Evolutionary conservation across 2,888 invertebrate species (phyloP).

Genomic region (Apotomis betuletana): DNA sequence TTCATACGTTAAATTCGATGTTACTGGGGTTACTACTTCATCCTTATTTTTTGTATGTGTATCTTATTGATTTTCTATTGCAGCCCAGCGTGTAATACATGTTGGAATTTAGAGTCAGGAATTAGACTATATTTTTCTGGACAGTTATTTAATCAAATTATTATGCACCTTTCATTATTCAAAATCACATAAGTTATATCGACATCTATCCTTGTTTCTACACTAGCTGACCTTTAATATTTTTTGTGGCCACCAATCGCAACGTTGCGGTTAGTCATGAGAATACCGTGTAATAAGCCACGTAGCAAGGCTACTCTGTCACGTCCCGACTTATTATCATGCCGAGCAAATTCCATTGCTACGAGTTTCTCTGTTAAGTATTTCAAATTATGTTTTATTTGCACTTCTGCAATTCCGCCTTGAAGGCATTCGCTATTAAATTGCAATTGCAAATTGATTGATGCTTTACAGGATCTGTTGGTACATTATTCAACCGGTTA

Average conservation of each 20-base stretch:
- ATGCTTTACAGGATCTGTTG: neutral
- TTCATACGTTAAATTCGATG: neutral
- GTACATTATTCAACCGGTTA: conserved; percentile 7
- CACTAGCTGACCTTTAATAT: conserved; percentile 32
- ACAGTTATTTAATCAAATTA: neutral
- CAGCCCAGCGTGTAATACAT: neutral
- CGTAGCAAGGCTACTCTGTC: conserved; percentile 59
- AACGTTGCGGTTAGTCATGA: conserved; percentile 53
- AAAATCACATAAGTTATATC: conserved; percentile 30
- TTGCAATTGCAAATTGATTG: conserved; percentile 8
- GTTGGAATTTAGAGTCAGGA: too few species aligned
- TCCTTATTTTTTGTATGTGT: too few species aligned
- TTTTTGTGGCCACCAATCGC: conserved; percentile 43
- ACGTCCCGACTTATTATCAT: conserved; percentile 53
- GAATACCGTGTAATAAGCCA: conserved; percentile 52
- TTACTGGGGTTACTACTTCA: too few species aligned
- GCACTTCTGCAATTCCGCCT: conserved; percentile 6
- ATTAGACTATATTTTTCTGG: neutral
- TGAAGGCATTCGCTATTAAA: neutral
- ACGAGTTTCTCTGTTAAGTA: conserved; percentile 15
- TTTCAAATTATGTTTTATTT: conserved; percentile 30
- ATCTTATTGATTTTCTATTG: neutral
- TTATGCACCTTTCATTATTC: neutral
- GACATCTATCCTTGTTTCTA: conserved; percentile 27
- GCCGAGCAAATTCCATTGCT: conserved; percentile 29